phyloP scores from a whole-genome alignment of 2,888 invertebrate genomes.

The Scaptodrosophila latifasciaeformis region DNA sequence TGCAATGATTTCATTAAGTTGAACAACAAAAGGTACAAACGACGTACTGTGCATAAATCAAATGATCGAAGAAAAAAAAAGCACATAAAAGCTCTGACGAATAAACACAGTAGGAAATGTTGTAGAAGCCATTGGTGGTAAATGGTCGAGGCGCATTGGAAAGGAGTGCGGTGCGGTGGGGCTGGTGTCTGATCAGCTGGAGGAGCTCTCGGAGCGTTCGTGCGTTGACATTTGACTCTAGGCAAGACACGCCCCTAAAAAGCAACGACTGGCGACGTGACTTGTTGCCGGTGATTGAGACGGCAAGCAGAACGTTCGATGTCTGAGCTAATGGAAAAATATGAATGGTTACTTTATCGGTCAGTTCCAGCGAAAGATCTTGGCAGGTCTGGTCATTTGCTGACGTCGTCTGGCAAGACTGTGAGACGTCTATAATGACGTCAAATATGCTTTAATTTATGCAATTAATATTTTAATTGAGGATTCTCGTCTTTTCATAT shows the following conservation, averaged over 20 bases:
- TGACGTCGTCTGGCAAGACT: no score
- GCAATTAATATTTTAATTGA: no score
- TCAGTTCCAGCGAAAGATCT: no score
- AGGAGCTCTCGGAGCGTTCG: slow-evolving; percentile 23
- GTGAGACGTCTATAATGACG: no score
- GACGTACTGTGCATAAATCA: slow-evolving; percentile 48
- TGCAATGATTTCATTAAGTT: slow-evolving; percentile 52
- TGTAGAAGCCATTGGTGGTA: not conserved
- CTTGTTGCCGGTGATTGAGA: no score
- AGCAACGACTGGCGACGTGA: no score
- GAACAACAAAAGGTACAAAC: slow-evolving; percentile 29
- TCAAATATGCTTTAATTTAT: no score
- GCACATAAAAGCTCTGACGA: slow-evolving; percentile 14
- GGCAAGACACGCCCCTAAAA: slow-evolving; percentile 11
- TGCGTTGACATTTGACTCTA: slow-evolving; percentile 60
- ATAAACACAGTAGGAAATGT: not conserved
- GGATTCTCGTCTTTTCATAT: no score
- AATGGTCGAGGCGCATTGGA: not conserved
- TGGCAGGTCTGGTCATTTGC: no score
- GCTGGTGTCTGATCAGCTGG: not conserved
- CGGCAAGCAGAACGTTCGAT: no score
- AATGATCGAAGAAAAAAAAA: slow-evolving; percentile 39
- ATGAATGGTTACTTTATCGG: no score
- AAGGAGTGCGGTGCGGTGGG: not conserved
- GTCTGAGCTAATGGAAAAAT: no score